Conservation (phyloP, 2,113 vertebrate genomes). For the Lamprotornis superbus region DNA sequence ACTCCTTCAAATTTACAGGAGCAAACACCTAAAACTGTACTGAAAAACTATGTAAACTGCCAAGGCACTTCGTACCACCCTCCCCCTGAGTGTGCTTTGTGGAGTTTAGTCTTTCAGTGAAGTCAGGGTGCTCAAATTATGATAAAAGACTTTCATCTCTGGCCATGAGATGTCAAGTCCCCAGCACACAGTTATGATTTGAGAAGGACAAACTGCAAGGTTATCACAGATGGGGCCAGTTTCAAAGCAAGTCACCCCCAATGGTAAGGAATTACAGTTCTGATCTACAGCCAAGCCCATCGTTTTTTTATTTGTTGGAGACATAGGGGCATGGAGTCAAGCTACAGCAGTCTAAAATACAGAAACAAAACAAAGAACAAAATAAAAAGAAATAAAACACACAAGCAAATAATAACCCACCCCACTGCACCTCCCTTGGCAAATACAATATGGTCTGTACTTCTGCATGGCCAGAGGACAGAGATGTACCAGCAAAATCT, state of each 20-base stretch:
- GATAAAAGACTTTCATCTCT: conserved; percentile 18
- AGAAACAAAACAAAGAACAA: not conserved
- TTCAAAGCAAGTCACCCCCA: not conserved
- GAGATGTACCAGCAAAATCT: not conserved
- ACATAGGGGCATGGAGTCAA: not conserved
- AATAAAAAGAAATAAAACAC: not conserved
- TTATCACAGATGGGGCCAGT: not conserved
- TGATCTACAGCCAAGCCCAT: not conserved
- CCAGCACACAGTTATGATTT: not conserved
- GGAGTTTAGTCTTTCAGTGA: not conserved
- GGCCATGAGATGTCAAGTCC: not conserved
- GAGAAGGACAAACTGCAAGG: conserved; percentile 26
- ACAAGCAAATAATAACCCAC: not conserved
- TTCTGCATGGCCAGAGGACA: not conserved
- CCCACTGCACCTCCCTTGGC: not conserved
- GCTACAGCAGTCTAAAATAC: not conserved
- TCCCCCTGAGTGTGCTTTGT: not conserved
- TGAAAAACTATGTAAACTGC: not conserved
- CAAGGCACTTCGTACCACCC: not conserved
- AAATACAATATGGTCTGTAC: not conserved
- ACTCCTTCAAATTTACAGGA: not conserved
- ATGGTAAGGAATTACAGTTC: not conserved
- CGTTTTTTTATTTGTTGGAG: not conserved
- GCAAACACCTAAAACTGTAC: not conserved
- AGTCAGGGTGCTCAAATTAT: not conserved